phyloP scores from a whole-genome alignment of 2,797 vertebrate genomes.

The Prionace glauca region DNA sequence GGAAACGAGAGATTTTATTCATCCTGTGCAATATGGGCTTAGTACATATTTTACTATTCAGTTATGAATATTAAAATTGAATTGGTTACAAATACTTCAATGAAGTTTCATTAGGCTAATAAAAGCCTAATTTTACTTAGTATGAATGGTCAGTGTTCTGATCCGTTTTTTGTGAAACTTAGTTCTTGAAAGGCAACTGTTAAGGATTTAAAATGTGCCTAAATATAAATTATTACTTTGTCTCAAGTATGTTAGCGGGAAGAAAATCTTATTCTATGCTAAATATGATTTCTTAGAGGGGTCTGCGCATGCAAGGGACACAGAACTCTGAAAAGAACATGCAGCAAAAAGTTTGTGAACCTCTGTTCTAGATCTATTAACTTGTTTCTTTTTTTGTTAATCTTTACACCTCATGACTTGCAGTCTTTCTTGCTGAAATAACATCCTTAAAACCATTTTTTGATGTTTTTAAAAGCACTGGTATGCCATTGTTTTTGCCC shows the following conservation, averaged over 20 bases:
- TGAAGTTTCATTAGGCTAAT: not conserved
- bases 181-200: not conserved
- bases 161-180: not conserved
- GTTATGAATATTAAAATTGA: not conserved
- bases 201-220: not conserved
- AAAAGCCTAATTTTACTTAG: not conserved
- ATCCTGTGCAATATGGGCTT: not conserved
- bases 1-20: not conserved
- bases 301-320: not conserved
- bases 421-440: conserved; percentile 24
- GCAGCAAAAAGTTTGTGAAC: not conserved
- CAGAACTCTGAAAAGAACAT: not conserved
- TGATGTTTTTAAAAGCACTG: conserved; percentile 2
- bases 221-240: not conserved
- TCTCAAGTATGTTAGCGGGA: not conserved
- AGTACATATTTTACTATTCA: not conserved
- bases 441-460: conserved; percentile 6
- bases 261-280: not conserved
- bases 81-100: not conserved
- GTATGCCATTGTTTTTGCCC: conserved; percentile 2
- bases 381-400: conserved; percentile 16
- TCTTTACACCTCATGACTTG: conserved; percentile 13
- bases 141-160: not conserved
- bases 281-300: not conserved
- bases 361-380: conserved; percentile 33